phyloP scores from a whole-genome alignment of 2,113 vertebrate genomes.

The Microcebus murinus region DNA sequence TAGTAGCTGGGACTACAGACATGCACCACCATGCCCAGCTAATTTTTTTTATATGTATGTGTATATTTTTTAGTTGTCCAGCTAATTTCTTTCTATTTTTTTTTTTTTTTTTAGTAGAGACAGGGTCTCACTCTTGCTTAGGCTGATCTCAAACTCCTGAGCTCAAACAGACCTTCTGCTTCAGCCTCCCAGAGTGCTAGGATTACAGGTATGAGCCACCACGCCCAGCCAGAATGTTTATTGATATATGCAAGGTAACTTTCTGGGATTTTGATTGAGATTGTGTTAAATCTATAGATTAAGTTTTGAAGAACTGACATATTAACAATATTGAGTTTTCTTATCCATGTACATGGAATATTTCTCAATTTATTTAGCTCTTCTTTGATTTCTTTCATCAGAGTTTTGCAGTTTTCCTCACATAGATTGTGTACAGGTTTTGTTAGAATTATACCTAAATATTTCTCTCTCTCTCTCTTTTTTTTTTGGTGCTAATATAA shows the following conservation, averaged over 20 bases:
- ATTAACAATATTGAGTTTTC: neutral
- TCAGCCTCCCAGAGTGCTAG: too few relatives aligned
- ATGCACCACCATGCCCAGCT: too few relatives aligned
- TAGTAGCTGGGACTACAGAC: too few relatives aligned
- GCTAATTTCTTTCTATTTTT: too few relatives aligned
- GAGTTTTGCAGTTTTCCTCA: neutral
- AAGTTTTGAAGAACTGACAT: neutral
- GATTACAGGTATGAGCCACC: too few relatives aligned
- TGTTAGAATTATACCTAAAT: neutral
- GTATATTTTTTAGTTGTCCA: too few relatives aligned
- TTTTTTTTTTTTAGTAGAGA: too few relatives aligned
- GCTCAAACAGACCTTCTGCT: too few relatives aligned
- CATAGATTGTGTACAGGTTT: neutral
- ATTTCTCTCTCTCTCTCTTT: neutral
- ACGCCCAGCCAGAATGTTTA: neutral
- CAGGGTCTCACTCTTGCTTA: too few relatives aligned
- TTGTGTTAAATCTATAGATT: neutral
- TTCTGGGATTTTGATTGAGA: neutral
- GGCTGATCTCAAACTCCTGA: too few relatives aligned
- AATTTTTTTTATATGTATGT: too few relatives aligned
- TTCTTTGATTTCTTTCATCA: neutral
- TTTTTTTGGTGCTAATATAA: neutral
- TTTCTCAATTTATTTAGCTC: neutral
- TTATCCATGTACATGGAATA: neutral
- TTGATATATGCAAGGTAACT: neutral